A percentile compares a stretch with the other conserved stretches of the same genome.
Conservation (phyloP, 2,888 invertebrate species). For the Nezara viridula region DNA sequence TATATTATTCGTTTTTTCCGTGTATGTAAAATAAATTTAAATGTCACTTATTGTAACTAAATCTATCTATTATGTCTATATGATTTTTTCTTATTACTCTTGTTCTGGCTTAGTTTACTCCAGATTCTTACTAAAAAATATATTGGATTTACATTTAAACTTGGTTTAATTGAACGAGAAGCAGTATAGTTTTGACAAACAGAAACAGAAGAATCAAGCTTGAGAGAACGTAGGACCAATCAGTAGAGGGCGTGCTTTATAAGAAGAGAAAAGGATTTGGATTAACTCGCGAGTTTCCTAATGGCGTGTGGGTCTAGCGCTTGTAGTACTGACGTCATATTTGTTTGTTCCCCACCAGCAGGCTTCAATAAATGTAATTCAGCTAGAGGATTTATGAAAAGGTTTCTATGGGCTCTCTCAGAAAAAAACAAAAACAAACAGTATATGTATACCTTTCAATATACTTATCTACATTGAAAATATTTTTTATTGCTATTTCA, state of each 20-base stretch:
- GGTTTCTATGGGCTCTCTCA: neutral
- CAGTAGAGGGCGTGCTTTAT: neutral
- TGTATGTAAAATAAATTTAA: too few species aligned
- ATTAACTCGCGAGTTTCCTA: constrained; percentile 1
- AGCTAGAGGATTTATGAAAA: neutral
- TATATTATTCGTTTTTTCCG: too few species aligned
- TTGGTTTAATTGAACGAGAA: neutral
- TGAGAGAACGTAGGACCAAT: neutral
- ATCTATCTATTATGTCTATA: too few species aligned
- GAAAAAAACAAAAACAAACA: too few species aligned
- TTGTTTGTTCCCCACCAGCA: neutral
- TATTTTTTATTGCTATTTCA: neutral
- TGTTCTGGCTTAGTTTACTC: too few species aligned
- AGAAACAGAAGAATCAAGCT: neutral
- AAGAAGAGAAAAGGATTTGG: constrained; percentile 38
- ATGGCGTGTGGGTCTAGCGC: neutral
- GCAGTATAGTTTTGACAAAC: neutral
- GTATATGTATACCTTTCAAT: too few species aligned
- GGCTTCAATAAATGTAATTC: neutral
- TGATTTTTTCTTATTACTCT: too few species aligned
- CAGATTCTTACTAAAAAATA: neutral
- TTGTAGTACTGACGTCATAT: neutral
- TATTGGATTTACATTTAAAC: neutral
- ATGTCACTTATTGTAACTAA: too few species aligned
- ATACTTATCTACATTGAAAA: neutral